Evolutionary conservation across 30 jellyfish, hydroid and myxozoan species (phyloP), one percentile per base, ranked within the genome.

Genomic region (Catostylus mosaicus): DNA sequence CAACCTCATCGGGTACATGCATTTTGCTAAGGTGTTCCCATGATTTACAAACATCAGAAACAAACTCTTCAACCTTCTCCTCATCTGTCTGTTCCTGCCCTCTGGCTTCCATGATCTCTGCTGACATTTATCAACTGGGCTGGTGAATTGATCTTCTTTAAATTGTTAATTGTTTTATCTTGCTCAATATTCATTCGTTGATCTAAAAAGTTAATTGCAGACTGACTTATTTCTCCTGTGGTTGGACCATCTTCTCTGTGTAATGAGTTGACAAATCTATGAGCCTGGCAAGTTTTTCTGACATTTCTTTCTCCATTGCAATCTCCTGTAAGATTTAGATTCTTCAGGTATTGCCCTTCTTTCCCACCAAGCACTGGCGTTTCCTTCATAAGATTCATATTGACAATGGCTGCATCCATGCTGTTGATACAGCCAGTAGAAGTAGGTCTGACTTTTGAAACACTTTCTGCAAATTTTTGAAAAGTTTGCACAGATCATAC

Each of bases 301-400:
- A 50, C 54, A 73, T 24, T 48, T 20, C 67, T 70, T 50, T 73
- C 84, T 24, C 23, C 61, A 52, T 29, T 19, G 60, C 57, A 3
- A 2, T 48, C 40, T 5, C 29, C 35, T 3, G 19, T 4, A 10
- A 10, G 46, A 11, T 38, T 20, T 31, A 37, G 20, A 35, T 77
- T 40, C 29, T 57, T 60, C 52, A 77, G 68, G 62, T 56, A 37
- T 6, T 56, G 8, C 68, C 36, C 88, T 61, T 59, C 88, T 27
- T 61, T 16, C 32, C 88, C 88, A 54, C 88, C 78, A 50, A 68
- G 88, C 37, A 40, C 71, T 40, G 84, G 84, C 73, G 46, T 73
- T 23, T 73, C 84, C 2, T 73, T 73, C 0, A 77, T 77, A 10
- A 77, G 65, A 30, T 77, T 77, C 52, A 77, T 46, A 40, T 77